These are phyloP conservation scores for Melospiza melodia DNA, from an alignment of 2,113 vertebrate species.

Conservation along the genomic window DNA sequence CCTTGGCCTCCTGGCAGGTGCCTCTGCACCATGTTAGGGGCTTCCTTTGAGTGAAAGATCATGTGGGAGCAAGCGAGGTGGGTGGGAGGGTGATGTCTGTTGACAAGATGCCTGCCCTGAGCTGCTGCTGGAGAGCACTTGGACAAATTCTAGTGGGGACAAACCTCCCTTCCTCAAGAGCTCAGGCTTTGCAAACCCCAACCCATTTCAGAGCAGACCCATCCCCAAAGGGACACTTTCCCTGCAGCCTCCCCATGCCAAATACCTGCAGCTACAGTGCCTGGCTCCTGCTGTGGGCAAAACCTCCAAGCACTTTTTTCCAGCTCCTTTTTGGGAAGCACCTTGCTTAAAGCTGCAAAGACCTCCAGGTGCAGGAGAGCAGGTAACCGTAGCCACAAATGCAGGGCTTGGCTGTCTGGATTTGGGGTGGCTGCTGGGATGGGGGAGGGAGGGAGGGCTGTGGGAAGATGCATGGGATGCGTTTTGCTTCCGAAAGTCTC, in stretches of 20 bases:
- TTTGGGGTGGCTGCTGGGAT: not conserved
- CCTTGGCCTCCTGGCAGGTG: not conserved
- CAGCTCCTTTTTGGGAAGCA: not conserved
- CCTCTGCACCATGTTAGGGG: not conserved
- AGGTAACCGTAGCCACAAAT: too few species aligned
- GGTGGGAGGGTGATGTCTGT: not conserved
- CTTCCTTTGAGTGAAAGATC: not conserved
- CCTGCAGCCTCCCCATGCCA: not conserved
- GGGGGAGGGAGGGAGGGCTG: fast-evolving
- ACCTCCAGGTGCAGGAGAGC: not conserved
- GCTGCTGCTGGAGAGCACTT: not conserved
- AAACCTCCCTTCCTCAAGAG: not conserved
- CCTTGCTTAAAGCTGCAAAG: not conserved
- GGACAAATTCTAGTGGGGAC: not conserved
- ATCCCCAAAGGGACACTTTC: not conserved
- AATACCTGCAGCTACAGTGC: not conserved
- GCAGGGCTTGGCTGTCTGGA: fast-evolving
- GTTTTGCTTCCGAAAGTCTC: not conserved
- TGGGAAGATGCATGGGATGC: not conserved
- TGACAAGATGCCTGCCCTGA: not conserved
- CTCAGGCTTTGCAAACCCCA: not conserved
- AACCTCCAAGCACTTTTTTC: not conserved
- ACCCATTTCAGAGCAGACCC: not conserved
- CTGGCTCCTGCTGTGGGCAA: not conserved
- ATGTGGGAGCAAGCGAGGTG: fast-evolving